Evolutionary conservation across 2,888 invertebrate genomes (phyloP).

Genomic region (Antheraea yamamai): DNA sequence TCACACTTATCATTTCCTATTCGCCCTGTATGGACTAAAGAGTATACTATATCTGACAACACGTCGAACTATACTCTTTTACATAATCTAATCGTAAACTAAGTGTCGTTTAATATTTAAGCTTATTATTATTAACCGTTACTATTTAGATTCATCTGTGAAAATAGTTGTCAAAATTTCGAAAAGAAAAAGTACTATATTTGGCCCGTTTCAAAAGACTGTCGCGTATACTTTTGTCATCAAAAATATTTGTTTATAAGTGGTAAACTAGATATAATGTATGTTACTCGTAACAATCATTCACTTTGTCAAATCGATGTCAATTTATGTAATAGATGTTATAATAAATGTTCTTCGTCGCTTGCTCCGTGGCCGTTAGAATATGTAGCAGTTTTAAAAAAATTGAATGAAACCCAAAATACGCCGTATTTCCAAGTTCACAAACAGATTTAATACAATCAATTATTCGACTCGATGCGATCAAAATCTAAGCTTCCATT

Average conservation of each 20-base stretch:
- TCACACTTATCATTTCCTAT: constrained; percentile 13
- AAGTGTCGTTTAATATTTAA: constrained; percentile 50
- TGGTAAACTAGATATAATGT: constrained; percentile 55
- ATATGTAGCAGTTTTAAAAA: constrained; percentile 7
- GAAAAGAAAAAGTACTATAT: constrained; percentile 64
- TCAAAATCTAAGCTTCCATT: constrained; percentile 19
- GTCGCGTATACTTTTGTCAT: constrained; percentile 85
- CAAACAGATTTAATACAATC: not conserved
- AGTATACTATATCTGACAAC: not conserved
- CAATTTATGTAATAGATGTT: constrained; percentile 53
- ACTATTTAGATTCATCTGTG: constrained; percentile 71
- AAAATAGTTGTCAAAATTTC: constrained; percentile 75
- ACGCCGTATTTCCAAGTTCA: not conserved
- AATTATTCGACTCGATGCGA: not conserved
- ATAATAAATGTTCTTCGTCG: constrained; percentile 52
- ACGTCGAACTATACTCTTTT: constrained; percentile 24
- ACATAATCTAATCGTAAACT: constrained; percentile 35
- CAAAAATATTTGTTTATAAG: constrained; percentile 68
- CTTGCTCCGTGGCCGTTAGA: constrained; percentile 44
- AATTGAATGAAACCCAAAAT: not conserved
- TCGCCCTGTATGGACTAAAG: constrained; percentile 19
- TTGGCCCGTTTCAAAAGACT: constrained; percentile 87
- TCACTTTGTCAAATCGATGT: constrained; percentile 65
- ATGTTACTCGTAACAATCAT: constrained; percentile 62
- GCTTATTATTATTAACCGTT: constrained; percentile 54